Evolutionary conservation across 2,113 vertebrate species (phyloP).

Genomic region (Hemiprocne comata): DNA sequence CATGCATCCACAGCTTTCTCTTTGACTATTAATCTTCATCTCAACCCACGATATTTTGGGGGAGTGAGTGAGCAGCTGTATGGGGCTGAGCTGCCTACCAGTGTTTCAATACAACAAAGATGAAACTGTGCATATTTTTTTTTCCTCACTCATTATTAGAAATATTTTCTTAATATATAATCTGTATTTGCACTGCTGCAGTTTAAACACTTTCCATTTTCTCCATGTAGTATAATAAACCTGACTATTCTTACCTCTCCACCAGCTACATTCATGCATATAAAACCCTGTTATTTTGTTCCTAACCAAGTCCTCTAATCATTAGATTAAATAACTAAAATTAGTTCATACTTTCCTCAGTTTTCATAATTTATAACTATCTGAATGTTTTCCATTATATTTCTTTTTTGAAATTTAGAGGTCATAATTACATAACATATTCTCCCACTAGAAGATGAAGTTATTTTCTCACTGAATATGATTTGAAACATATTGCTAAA

Average conservation of each 20-base stretch:
- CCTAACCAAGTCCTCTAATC: background rate
- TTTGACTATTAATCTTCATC: background rate
- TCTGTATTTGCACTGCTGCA: too few species aligned
- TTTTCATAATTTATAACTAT: background rate
- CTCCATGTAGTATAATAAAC: background rate
- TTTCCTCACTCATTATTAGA: background rate
- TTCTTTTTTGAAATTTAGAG: rapidly evolving
- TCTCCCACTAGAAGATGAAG: background rate
- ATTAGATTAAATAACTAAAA: too few species aligned
- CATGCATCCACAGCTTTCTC: background rate
- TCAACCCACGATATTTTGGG: background rate
- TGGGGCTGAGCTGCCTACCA: background rate
- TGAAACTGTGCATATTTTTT: background rate
- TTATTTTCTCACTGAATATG: background rate
- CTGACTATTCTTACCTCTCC: background rate
- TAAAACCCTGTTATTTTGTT: background rate
- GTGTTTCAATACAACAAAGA: background rate
- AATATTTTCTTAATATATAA: background rate
- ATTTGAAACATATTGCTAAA: background rate
- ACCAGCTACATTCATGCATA: background rate
- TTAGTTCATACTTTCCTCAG: background rate
- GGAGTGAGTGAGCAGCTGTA: background rate
- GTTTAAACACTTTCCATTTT: background rate
- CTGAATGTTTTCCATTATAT: background rate
- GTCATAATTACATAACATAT: background rate